Base-by-base conservation (phyloP, 92 coral and sea anemone genomes). In the Heteractis magnifica region DNA sequence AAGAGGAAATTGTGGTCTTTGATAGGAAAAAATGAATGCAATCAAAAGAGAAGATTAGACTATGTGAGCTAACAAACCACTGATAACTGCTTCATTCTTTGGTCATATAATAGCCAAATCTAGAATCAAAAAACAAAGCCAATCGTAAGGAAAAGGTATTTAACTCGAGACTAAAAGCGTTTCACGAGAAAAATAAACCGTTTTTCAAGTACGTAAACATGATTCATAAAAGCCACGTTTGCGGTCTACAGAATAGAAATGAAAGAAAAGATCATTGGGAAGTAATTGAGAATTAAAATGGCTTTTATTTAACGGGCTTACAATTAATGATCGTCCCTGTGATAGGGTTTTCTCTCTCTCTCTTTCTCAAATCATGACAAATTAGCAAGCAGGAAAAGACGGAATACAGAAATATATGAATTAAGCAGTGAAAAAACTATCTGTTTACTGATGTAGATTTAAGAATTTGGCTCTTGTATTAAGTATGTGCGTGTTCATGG, bases 151-250 rank as follows among this genome's bases (percentile, higher is more conserved):
- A 81, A 9, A 50, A 16, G 59, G 49, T 64, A 68, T 68, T 68
- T 8, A 68, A 23, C 49, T 68, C 73, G 23, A 8, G 19, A 68
- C 73, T 23, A 41, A 79, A 70, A 81, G 84, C 65, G n/a, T 81
- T 65, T 51, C 8, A 62, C 55, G 20, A 10, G 52, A 49, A 65
- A 71, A 81, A 52, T 52, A 70, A 75, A 65, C 77, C 6, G 0
- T 81, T 48, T 81, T 26, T 68, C 84, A 81, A 81, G 84, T 70
- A 18, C 84, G 65, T 81, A 81, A 81, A 81, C 84, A 81, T 18
- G n/a, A 51, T 11, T 68, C 62, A 71, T 21, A 81, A 81, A 52
- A 81, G 77, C 51, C 62, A 51, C 48, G 50, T 81, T 70, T 50
- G 51, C 51, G 56, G 12, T n/a, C 20, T 12, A 81, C 23, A 81